These are phyloP conservation scores for Astyanax mexicanus DNA, from an alignment of 2,797 vertebrate species.

Conservation along the genomic window DNA sequence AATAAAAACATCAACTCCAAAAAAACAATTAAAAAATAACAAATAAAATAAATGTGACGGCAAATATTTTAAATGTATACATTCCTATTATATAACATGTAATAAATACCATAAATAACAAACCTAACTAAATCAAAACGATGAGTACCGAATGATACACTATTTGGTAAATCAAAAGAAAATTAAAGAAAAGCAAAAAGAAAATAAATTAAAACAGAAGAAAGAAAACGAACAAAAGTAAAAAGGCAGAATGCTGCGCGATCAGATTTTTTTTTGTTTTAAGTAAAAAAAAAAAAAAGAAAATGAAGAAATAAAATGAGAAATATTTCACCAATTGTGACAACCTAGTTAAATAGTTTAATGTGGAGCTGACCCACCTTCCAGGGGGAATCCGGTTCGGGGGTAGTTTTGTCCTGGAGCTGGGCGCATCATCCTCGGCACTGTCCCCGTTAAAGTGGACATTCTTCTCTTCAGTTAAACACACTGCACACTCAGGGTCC, in stretches of 20 bases:
- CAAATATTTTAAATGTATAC: too few species aligned
- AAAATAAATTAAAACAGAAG: background rate
- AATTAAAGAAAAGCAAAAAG: background rate
- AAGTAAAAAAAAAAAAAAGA: too few species aligned
- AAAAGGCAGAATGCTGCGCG: too few species aligned
- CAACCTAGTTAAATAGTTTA: too few species aligned
- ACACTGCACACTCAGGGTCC: constrained; percentile 30
- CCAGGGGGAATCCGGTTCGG: constrained; percentile 86
- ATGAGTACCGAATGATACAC: background rate
- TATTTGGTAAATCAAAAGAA: background rate
- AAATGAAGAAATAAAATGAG: too few species aligned
- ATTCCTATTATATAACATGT: too few species aligned
- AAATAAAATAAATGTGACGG: background rate
- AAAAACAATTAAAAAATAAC: background rate
- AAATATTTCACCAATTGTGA: too few species aligned
- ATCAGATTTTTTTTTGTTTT: too few species aligned
- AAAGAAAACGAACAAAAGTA: too few species aligned
- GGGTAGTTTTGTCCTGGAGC: constrained; percentile 88
- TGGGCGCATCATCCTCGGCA: constrained; percentile 88
- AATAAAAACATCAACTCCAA: too few species aligned
- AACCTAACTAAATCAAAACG: too few species aligned
- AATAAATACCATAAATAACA: too few species aligned
- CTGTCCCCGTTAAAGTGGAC: constrained; percentile 83
- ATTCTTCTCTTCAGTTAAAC: constrained; percentile 66
- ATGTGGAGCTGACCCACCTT: constrained; percentile 76